Conservation (phyloP, 2,888 invertebrate genomes). For the Heterodera filipjevi region DNA sequence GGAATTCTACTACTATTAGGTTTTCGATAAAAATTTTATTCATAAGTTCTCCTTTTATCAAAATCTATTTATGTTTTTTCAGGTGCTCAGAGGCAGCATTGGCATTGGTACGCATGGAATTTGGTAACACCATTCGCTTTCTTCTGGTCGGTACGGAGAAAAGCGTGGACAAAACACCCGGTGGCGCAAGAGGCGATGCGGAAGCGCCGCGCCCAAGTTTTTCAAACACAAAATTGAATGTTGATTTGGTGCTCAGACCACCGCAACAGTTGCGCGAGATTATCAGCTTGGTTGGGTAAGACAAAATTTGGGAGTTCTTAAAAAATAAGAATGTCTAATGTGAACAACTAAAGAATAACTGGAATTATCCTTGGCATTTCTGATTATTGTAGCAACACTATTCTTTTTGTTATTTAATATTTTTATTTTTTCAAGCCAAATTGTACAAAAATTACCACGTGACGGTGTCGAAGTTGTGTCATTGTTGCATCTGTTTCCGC, state of each 20-base stretch:
- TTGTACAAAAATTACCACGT: conserved; percentile 88
- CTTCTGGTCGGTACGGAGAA: conserved; percentile 82
- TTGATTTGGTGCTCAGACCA: conserved; percentile 76
- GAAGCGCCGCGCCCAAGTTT: background rate
- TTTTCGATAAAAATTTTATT: no score
- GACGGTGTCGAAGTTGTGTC: conserved; percentile 19
- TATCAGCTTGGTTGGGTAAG: conserved; percentile 84
- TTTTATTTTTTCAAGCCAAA: conserved; percentile 71
- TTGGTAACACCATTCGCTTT: conserved; percentile 91
- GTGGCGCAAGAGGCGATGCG: conserved; percentile 33
- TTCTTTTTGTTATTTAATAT: background rate
- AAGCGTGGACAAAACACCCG: conserved; percentile 35
- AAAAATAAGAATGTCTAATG: no score
- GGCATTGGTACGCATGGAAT: conserved; percentile 69
- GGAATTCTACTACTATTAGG: no score
- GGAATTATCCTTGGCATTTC: no score
- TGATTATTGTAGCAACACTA: no score
- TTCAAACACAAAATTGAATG: conserved; percentile 19
- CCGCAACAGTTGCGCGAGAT: conserved; percentile 97
- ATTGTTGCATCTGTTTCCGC: conserved; percentile 76
- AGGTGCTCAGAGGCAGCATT: conserved; percentile 53
- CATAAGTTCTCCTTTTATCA: no score
- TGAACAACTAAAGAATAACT: no score
- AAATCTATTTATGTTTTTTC: background rate
- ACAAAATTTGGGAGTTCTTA: no score